Evolutionary conservation across 1,140 invertebrate species (phyloP).

Genomic region (Pogonomyrmex californicus): DNA sequence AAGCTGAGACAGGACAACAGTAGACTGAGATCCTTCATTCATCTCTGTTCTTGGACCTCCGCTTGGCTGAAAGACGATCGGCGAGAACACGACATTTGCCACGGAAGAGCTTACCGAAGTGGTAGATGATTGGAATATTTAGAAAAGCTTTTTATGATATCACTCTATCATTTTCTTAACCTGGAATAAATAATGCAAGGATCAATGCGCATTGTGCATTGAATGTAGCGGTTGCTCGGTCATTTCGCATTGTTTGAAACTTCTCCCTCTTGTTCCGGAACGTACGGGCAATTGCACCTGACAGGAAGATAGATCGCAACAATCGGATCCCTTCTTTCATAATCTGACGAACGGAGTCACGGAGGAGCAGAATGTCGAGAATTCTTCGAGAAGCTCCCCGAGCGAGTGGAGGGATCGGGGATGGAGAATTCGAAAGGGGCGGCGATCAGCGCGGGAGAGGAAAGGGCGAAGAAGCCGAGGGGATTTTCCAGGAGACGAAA

Average conservation of each 20-base stretch:
- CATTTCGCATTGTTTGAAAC: background rate
- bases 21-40: background rate
- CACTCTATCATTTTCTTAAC: background rate
- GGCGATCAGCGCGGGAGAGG: slow-evolving; percentile 31
- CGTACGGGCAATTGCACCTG: background rate
- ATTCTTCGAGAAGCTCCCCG: slow-evolving; percentile 48
- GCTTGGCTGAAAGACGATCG: background rate
- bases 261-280: background rate
- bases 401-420: background rate
- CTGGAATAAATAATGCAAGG: too few relatives aligned
- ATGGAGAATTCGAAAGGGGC: slow-evolving; percentile 3
- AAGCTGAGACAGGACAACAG: background rate
- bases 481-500: slow-evolving; percentile 55
- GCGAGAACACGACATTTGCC: background rate
- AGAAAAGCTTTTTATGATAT: background rate
- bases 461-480: slow-evolving; percentile 57
- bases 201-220: background rate
- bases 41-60: background rate
- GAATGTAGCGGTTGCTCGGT: background rate
- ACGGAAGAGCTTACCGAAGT: background rate
- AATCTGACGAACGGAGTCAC: slow-evolving; percentile 51
- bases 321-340: slow-evolving; percentile 67
- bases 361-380: slow-evolving; percentile 53
- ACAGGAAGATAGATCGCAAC: slow-evolving; percentile 51
- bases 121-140: background rate